Conservation (phyloP, 2,797 vertebrate genomes). For the Tapera naevia region DNA sequence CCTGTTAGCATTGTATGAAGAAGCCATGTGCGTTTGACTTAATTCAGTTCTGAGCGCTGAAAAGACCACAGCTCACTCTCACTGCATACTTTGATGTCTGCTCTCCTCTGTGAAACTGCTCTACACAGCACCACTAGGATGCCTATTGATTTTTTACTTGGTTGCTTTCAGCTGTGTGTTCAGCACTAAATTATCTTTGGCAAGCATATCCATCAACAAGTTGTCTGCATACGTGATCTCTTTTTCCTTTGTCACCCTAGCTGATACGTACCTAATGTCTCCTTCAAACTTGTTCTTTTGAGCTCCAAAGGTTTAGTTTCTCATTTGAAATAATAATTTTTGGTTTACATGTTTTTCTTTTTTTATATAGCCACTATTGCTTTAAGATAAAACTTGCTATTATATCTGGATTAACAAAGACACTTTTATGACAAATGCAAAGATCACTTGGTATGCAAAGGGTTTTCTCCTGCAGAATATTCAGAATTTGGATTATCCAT, state of each 20-base stretch:
- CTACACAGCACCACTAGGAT: slow-evolving; percentile 22
- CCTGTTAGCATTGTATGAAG: slow-evolving; percentile 68
- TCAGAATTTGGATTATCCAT: not conserved
- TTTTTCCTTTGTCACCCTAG: slow-evolving; percentile 12
- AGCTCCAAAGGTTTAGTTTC: not conserved
- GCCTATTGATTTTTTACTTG: slow-evolving; percentile 57
- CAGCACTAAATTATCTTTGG: slow-evolving; percentile 59
- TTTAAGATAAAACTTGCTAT: not conserved
- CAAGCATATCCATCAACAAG: slow-evolving; percentile 67
- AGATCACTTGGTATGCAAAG: not conserved
- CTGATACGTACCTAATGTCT: not conserved
- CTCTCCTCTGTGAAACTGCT: slow-evolving; percentile 33
- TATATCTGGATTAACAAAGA: not conserved
- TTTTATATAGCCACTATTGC: not conserved
- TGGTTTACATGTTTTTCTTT: not conserved
- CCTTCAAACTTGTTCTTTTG: not conserved
- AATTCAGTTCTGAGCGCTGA: slow-evolving; percentile 47
- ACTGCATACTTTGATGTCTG: slow-evolving; percentile 57
- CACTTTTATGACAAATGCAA: not conserved
- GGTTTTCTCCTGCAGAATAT: not conserved
- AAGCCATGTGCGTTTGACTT: slow-evolving; percentile 51
- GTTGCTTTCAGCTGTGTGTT: slow-evolving; percentile 46
- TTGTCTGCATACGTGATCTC: slow-evolving; percentile 16
- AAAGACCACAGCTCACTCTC: slow-evolving; percentile 61
- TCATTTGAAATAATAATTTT: not conserved